Conservation (phyloP, 2,113 vertebrate species). For the Ranitomeya variabilis region DNA sequence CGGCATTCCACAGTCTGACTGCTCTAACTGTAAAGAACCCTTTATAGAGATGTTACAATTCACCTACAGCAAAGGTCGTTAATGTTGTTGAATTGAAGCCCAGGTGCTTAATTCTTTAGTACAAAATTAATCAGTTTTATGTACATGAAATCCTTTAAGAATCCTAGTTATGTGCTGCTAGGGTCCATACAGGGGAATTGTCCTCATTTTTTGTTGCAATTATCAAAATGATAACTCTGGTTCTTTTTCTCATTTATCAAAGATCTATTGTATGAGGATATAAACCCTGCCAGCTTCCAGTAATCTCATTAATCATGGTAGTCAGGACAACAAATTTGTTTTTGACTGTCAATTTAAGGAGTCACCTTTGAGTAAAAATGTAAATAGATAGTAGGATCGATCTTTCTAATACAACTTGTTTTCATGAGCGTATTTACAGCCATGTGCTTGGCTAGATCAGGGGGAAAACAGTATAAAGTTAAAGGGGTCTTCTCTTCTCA, state of each 20-base stretch:
- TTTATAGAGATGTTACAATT: background rate
- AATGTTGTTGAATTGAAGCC: background rate
- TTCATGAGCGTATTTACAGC: background rate
- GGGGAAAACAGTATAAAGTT: background rate
- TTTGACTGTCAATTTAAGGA: background rate
- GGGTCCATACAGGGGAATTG: background rate
- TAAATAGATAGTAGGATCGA: background rate
- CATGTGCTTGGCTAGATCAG: background rate
- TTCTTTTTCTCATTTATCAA: constrained; percentile 2
- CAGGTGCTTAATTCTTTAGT: background rate
- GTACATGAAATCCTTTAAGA: background rate
- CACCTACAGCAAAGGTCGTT: background rate
- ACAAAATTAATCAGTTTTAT: background rate
- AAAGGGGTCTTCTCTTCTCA: background rate
- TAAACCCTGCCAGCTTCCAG: background rate
- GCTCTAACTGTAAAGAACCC: no score
- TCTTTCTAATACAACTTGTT: background rate
- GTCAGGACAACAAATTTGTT: background rate
- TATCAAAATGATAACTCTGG: background rate
- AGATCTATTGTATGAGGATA: background rate
- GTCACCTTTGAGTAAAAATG: background rate
- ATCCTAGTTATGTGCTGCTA: background rate
- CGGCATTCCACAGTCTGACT: no score
- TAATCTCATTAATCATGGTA: background rate
- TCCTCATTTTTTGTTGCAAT: background rate